Percentiles rank a stretch among this genome's conserved stretches.
These are phyloP conservation scores for Dicaeum eximium DNA, from an alignment of 2,113 vertebrate genomes.

Conservation along the genomic window DNA sequence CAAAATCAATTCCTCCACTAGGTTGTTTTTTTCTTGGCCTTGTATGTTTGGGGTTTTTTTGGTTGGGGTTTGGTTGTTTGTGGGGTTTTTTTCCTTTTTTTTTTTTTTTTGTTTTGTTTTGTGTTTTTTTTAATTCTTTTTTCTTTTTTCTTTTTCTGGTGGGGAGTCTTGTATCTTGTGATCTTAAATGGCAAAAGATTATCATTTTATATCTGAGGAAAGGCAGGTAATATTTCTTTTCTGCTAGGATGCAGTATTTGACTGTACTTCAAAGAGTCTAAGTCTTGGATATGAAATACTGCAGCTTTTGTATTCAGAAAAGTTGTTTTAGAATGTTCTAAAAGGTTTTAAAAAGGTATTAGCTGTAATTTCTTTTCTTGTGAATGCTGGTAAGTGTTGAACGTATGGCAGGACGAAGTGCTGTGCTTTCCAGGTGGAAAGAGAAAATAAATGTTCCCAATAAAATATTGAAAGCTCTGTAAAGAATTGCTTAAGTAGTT, in stretches of 20 bases:
- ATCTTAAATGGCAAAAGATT: not conserved
- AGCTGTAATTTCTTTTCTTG: not conserved
- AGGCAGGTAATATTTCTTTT: not conserved
- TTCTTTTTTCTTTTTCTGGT: too few species aligned
- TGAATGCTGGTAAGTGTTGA: not conserved
- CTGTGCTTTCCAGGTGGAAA: not conserved
- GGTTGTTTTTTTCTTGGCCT: not conserved
- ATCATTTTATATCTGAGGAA: not conserved
- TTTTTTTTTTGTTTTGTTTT: too few species aligned
- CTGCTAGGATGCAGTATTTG: not conserved
- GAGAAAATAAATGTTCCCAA: not conserved
- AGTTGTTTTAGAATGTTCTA: not conserved
- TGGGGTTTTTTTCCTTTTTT: not conserved
- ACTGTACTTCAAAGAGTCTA: not conserved
- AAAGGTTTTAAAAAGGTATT: not conserved
- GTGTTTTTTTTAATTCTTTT: not conserved
- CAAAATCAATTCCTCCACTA: not conserved
- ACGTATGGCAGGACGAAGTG: not conserved
- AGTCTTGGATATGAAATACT: not conserved
- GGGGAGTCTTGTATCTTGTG: not conserved
- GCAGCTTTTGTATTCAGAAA: not conserved
- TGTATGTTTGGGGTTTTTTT: not conserved
- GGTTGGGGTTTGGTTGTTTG: too few species aligned
- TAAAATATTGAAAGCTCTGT: not conserved
- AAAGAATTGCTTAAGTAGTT: not conserved